Conservation (phyloP, 2,888 invertebrate genomes). For the Alloscopus bannaensis region DNA sequence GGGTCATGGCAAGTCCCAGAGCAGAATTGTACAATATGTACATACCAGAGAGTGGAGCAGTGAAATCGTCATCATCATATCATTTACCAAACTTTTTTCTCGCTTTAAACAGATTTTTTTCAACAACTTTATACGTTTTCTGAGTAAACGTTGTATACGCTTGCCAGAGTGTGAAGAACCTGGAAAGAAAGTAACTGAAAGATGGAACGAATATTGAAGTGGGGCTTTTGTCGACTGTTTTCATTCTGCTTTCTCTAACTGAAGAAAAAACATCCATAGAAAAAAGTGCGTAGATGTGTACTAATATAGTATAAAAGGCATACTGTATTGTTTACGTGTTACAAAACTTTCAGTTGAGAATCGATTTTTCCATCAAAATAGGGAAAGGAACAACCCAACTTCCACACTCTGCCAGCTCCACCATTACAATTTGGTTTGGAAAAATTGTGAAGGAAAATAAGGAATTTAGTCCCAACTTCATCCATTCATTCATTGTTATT, state of each 20-base stretch:
- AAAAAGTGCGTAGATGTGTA: background rate
- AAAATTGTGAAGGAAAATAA: constrained; percentile 26
- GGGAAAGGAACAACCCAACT: constrained; percentile 31
- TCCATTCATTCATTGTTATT: constrained; percentile 46
- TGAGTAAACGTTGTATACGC: constrained; percentile 3
- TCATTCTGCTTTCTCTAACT: background rate
- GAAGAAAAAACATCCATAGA: too few relatives aligned
- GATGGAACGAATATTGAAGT: too few relatives aligned
- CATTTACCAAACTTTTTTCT: constrained; percentile 40
- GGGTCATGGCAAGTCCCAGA: constrained; percentile 19
- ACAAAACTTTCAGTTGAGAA: constrained; percentile 21
- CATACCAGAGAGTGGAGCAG: background rate
- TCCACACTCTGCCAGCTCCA: constrained; percentile 15
- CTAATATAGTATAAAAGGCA: background rate
- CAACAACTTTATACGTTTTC: constrained; percentile 31
- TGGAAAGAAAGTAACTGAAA: too few relatives aligned
- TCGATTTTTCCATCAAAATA: constrained; percentile 58
- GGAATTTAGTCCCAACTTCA: constrained; percentile 30
- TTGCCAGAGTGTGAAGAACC: too few relatives aligned
- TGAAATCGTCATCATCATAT: constrained; percentile 30
- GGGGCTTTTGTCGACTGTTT: too few relatives aligned
- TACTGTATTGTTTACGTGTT: too few relatives aligned
- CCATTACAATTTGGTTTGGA: constrained; percentile 21
- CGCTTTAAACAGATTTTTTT: constrained; percentile 26
- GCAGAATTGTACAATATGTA: background rate